These are phyloP conservation scores for Lineus longissimus DNA, from an alignment of 1,140 invertebrate species.

Conservation along the genomic window DNA sequence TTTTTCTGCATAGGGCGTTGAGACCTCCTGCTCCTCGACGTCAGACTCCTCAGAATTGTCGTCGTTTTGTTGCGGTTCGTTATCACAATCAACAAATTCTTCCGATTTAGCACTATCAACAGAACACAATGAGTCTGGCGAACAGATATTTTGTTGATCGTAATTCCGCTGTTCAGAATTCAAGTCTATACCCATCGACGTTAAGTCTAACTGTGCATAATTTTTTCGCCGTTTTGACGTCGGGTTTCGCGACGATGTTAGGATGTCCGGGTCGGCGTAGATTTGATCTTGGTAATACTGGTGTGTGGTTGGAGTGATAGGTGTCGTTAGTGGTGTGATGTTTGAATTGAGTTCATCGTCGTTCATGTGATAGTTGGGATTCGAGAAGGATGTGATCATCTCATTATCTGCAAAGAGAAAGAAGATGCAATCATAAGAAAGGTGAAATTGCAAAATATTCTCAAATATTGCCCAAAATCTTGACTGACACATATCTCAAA, in stretches of 20 bases:
- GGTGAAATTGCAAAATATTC: no score
- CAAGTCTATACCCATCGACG: background rate
- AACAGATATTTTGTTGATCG: background rate
- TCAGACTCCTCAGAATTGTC: background rate
- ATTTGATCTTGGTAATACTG: slow-evolving; percentile 2
- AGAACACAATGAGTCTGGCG: background rate
- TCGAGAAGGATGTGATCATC: background rate
- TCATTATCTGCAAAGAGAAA: slow-evolving; percentile 4
- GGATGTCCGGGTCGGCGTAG: slow-evolving; percentile 2
- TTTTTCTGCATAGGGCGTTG: slow-evolving; percentile 5
- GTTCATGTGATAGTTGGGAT: slow-evolving; percentile 4
- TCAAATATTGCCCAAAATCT: no score
- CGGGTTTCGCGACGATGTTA: background rate
- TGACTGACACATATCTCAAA: no score
- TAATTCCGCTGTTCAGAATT: background rate
- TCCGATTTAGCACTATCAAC: background rate
- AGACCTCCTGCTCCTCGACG: background rate
- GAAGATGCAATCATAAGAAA: background rate
- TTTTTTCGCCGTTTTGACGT: slow-evolving; percentile 1
- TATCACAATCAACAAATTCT: background rate
- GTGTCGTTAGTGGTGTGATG: background rate
- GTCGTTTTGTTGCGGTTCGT: no score
- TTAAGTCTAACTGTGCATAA: slow-evolving; percentile 6
- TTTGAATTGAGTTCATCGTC: slow-evolving; percentile 4
- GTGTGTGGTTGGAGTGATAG: background rate